Percentiles rank a stretch among this genome's conserved stretches.
Evolutionary conservation across 2,888 invertebrate genomes (phyloP).

Genomic region (Schizaphis graminum): DNA sequence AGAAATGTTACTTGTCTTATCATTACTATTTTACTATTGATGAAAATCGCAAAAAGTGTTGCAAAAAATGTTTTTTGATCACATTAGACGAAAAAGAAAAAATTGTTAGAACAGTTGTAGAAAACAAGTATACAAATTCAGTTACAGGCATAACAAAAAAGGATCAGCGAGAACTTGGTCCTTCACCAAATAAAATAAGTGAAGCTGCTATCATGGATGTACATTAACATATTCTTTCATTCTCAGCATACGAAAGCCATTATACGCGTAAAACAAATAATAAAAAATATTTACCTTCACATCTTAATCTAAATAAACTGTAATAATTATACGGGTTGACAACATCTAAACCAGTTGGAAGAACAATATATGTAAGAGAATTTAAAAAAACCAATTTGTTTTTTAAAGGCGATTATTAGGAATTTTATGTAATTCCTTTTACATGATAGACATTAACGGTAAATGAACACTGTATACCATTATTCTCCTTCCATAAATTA

Average conservation of each 20-base stretch:
- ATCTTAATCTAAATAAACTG: neutral
- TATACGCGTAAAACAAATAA: neutral
- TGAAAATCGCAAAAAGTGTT: neutral
- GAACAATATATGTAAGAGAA: neutral
- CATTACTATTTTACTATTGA: constrained; percentile 25
- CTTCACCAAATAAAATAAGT: neutral
- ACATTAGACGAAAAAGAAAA: constrained; percentile 13
- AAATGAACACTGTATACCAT: neutral
- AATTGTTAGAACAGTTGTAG: neutral
- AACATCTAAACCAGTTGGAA: neutral
- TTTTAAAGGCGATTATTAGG: constrained; percentile 6
- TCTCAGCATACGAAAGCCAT: neutral
- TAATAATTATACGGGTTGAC: neutral
- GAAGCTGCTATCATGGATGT: constrained; percentile 1
- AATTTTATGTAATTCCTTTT: neutral
- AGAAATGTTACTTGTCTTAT: constrained; percentile 17
- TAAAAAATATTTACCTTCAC: neutral
- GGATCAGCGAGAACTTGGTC: neutral
- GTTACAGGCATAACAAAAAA: neutral
- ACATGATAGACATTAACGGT: constrained; percentile 70
- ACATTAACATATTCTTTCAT: constrained; percentile 7
- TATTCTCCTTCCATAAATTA: neutral
- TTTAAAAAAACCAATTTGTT: neutral
- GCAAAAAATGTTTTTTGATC: constrained; percentile 12
- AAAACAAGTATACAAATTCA: neutral